Evolutionary conservation across 2,113 vertebrate genomes (phyloP).

Genomic region (Xiphophorus hellerii): DNA sequence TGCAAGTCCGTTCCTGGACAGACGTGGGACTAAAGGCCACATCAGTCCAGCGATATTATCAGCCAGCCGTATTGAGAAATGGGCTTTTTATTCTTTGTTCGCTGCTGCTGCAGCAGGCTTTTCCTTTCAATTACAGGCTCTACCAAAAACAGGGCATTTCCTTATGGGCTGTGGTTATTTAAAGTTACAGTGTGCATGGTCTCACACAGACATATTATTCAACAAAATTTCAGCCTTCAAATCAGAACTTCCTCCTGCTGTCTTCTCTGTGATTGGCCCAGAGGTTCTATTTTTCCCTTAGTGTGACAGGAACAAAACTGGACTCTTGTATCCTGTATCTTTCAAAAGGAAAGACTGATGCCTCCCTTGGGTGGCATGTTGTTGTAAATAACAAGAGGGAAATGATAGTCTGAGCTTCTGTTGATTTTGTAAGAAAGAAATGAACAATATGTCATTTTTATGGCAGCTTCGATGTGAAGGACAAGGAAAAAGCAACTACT

Average conservation of each 20-base stretch:
- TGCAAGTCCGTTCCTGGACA: slow-evolving; percentile 28
- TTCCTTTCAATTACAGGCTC: not conserved
- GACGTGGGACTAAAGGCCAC: slow-evolving; percentile 2
- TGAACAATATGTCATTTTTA: not conserved
- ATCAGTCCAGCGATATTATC: slow-evolving; percentile 41
- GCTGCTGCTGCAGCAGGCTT: slow-evolving; percentile 29
- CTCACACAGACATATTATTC: slow-evolving; percentile 16
- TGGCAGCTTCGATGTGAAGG: not conserved
- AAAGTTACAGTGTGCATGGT: not conserved
- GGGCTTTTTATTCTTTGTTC: slow-evolving; percentile 75
- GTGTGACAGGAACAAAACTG: slow-evolving; percentile 42
- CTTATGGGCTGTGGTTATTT: slow-evolving; percentile 1
- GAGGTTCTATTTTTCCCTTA: slow-evolving; percentile 54
- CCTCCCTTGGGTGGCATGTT: not conserved
- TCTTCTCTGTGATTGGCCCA: slow-evolving; percentile 37
- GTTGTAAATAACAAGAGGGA: not conserved
- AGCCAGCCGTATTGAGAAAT: slow-evolving; percentile 50
- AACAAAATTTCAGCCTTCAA: slow-evolving; percentile 64
- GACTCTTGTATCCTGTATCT: slow-evolving; percentile 18
- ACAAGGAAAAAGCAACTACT: too few species aligned
- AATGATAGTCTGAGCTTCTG: not conserved
- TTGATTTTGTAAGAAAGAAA: not conserved
- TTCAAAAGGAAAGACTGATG: not conserved
- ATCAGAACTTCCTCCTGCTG: slow-evolving; percentile 70
- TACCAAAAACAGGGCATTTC: not conserved